Conservation (phyloP, 2,113 vertebrate genomes). For the Datnioides undecimradiatus region DNA sequence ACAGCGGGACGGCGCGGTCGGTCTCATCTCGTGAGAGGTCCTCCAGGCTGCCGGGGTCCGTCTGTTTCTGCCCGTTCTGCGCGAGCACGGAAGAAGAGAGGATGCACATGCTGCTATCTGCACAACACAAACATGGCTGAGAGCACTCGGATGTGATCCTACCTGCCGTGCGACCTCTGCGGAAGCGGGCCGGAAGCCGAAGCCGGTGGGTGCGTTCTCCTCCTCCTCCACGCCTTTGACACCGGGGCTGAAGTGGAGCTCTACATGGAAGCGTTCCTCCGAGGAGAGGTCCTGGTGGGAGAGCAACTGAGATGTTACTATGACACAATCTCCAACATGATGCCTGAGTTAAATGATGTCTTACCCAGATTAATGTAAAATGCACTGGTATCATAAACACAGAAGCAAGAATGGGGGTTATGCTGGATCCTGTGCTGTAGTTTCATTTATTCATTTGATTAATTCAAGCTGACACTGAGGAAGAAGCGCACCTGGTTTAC, state of each 20-base stretch:
- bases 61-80: slow-evolving; percentile 92
- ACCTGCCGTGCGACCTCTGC: slow-evolving; percentile 87
- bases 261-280: slow-evolving; percentile 97
- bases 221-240: slow-evolving; percentile 96
- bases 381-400: too few species aligned
- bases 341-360: background rate
- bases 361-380: too few species aligned
- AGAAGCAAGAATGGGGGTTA: background rate
- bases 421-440: background rate
- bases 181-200: slow-evolving; percentile 95
- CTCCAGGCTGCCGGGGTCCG: slow-evolving; percentile 91
- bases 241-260: slow-evolving; percentile 97
- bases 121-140: background rate
- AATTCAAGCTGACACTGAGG: too few species aligned
- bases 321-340: background rate
- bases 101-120: background rate
- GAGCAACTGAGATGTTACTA: background rate
- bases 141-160: background rate
- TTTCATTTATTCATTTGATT: too few species aligned
- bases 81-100: background rate
- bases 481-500: too few species aligned
- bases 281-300: slow-evolving; percentile 89
- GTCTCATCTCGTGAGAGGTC: slow-evolving; percentile 88
- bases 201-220: slow-evolving; percentile 92
- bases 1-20: slow-evolving; percentile 84